phyloP scores from a whole-genome alignment of 2,888 invertebrate genomes.

The Harpalus rubripes region DNA sequence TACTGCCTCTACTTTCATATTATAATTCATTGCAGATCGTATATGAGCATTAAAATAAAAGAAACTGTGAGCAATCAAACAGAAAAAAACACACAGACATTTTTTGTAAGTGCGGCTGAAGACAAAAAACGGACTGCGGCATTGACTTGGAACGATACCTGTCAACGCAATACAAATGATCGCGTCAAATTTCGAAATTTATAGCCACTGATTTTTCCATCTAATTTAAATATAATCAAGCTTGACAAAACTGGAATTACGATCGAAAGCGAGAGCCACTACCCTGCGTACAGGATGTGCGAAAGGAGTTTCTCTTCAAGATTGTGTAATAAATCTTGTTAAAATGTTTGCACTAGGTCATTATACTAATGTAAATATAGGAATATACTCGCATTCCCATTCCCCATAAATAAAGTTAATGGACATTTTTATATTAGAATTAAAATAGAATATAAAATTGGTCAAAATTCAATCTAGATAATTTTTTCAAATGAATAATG shows the following conservation, averaged over 20 bases:
- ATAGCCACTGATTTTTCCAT: slow-evolving; percentile 54
- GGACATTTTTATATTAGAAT: not conserved
- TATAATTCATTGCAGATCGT: slow-evolving; percentile 27
- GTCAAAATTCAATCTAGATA: not conserved
- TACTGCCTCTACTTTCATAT: not conserved
- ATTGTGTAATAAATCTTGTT: not conserved
- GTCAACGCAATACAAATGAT: slow-evolving; percentile 55
- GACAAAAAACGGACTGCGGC: slow-evolving; percentile 38
- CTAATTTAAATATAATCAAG: slow-evolving; percentile 60
- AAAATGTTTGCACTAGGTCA: too few relatives aligned
- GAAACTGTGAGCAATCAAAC: slow-evolving; percentile 15
- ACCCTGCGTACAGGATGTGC: slow-evolving; percentile 34
- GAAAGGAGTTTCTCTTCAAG: slow-evolving; percentile 6
- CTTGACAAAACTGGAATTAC: slow-evolving; percentile 14
- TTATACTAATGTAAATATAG: too few relatives aligned
- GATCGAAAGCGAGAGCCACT: slow-evolving; percentile 13
- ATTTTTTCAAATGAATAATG: not conserved
- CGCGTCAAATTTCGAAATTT: slow-evolving; percentile 46
- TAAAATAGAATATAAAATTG: not conserved
- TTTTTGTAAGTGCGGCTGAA: slow-evolving; percentile 38
- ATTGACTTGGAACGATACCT: slow-evolving; percentile 44
- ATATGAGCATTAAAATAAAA: slow-evolving; percentile 41
- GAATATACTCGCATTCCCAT: not conserved
- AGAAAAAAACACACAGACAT: slow-evolving; percentile 31
- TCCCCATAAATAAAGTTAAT: not conserved